Percentiles rank a stretch among this genome's conserved stretches.
These are phyloP conservation scores for Phrynosoma blainvillii DNA, from an alignment of 2,113 vertebrate genomes.

Conservation along the genomic window DNA sequence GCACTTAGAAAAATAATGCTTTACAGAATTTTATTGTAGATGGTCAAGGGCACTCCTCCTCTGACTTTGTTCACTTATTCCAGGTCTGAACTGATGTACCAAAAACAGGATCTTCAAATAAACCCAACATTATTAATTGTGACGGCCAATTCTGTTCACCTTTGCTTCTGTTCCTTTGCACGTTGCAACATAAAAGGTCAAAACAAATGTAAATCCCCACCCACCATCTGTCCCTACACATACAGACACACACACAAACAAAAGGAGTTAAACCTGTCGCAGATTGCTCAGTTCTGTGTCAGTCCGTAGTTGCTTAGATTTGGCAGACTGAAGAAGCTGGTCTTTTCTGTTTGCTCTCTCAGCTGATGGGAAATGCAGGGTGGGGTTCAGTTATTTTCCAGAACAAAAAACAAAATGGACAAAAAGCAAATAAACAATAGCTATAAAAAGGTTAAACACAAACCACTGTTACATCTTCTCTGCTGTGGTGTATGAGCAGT, in stretches of 20 bases:
- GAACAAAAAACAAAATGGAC: not conserved
- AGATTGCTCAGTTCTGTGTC: slow-evolving; percentile 81
- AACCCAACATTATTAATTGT: not conserved
- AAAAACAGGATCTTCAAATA: not conserved
- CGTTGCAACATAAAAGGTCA: not conserved
- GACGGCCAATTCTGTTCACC: not conserved
- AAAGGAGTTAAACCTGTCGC: slow-evolving; percentile 76
- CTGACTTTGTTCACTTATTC: not conserved
- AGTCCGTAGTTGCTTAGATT: slow-evolving; percentile 84
- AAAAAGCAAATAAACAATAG: not conserved
- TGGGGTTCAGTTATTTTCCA: not conserved
- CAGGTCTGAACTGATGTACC: not conserved
- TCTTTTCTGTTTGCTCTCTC: slow-evolving; percentile 85
- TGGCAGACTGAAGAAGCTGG: slow-evolving; percentile 83
- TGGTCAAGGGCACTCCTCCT: too few species aligned
- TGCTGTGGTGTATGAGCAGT: too few species aligned
- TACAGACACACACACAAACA: not conserved
- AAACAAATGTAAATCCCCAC: not conserved
- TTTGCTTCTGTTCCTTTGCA: not conserved
- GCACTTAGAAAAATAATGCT: not conserved
- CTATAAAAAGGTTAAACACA: too few species aligned
- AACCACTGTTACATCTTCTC: too few species aligned
- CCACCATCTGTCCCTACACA: not conserved
- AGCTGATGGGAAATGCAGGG: slow-evolving; percentile 69
- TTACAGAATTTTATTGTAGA: not conserved